A percentile compares a stretch with the other conserved stretches of the same genome.
Conservation (phyloP, 2,113 vertebrate genomes). For the Blennius ocellaris region DNA sequence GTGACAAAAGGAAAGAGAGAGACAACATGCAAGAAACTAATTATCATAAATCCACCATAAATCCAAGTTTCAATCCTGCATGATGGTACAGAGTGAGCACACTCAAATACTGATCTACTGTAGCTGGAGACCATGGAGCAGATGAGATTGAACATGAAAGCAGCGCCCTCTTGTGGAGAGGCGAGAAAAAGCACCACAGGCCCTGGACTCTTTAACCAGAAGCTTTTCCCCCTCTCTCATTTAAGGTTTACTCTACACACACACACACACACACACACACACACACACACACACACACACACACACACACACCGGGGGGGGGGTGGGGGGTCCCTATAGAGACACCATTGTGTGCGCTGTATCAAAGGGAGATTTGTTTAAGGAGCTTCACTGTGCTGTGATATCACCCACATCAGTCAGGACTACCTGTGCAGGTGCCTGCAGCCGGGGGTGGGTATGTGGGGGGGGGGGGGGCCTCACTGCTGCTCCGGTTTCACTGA, state of each 20-base stretch:
- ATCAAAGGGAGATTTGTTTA: conserved; percentile 83
- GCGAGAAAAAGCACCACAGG: conserved; percentile 18
- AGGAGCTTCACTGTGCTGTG: conserved; percentile 71
- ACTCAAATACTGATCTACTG: too few relatives aligned
- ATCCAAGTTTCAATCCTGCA: too few relatives aligned
- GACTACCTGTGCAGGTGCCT: conserved; percentile 73
- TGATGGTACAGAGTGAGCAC: too few relatives aligned
- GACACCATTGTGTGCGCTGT: conserved; percentile 76
- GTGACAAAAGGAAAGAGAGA: too few relatives aligned
- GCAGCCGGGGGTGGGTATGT: neutral
- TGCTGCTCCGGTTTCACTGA: too few relatives aligned
- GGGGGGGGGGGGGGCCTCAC: neutral
- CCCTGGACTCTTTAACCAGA: too few relatives aligned
- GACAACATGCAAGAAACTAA: too few relatives aligned
- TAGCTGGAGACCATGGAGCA: neutral
- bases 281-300: too few relatives aligned
- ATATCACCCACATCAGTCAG: conserved; percentile 80
- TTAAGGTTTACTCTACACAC: neutral
- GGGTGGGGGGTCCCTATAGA: conserved; percentile 67
- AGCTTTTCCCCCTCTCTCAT: conserved; percentile 7
- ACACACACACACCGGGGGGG: conserved; percentile 28
- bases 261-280: neutral
- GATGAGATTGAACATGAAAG: conserved; percentile 30
- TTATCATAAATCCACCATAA: too few relatives aligned
- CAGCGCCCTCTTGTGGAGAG: conserved; percentile 77